Evolutionary conservation across 2,888 invertebrate species (phyloP).

Genomic region (Brachyptera risi): DNA sequence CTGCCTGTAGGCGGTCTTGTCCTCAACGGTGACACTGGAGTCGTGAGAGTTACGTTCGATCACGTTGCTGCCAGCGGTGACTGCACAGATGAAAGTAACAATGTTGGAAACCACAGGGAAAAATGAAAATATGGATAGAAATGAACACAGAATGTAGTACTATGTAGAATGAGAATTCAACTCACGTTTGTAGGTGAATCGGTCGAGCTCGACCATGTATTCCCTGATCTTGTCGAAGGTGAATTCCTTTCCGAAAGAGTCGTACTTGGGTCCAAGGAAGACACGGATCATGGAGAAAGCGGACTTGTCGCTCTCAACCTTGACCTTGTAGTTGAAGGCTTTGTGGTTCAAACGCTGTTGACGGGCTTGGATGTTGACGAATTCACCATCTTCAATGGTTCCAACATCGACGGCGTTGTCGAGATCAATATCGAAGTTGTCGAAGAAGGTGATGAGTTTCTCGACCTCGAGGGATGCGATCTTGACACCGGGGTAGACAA

Average conservation of each 20-base stretch:
- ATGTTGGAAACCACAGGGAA: no score
- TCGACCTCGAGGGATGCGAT: slow-evolving; percentile 61
- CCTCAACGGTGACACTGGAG: slow-evolving; percentile 58
- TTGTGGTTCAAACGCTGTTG: slow-evolving; percentile 69
- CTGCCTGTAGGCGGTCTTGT: slow-evolving; percentile 60
- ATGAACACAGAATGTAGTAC: background rate
- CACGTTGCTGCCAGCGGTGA: slow-evolving; percentile 61
- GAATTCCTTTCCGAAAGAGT: slow-evolving; percentile 51
- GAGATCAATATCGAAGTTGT: slow-evolving; percentile 61
- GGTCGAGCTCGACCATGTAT: slow-evolving; percentile 59
- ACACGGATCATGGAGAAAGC: slow-evolving; percentile 57
- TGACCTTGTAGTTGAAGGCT: slow-evolving; percentile 58
- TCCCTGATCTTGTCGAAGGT: slow-evolving; percentile 53
- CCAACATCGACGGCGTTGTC: slow-evolving; percentile 55
- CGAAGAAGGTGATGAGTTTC: slow-evolving; percentile 65
- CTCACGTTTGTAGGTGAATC: slow-evolving; percentile 54
- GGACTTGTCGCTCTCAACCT: slow-evolving; percentile 56
- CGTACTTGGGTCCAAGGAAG: slow-evolving; percentile 67
- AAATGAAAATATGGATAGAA: background rate
- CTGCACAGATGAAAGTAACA: slow-evolving; percentile 17
- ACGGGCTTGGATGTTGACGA: slow-evolving; percentile 56
- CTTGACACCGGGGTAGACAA: slow-evolving; percentile 56
- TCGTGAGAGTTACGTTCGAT: slow-evolving; percentile 65
- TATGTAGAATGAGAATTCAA: slow-evolving; percentile 10
- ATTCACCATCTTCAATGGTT: slow-evolving; percentile 42